Base-by-base conservation (phyloP, 2,888 invertebrate genomes). In the Synergus laeviventris region DNA sequence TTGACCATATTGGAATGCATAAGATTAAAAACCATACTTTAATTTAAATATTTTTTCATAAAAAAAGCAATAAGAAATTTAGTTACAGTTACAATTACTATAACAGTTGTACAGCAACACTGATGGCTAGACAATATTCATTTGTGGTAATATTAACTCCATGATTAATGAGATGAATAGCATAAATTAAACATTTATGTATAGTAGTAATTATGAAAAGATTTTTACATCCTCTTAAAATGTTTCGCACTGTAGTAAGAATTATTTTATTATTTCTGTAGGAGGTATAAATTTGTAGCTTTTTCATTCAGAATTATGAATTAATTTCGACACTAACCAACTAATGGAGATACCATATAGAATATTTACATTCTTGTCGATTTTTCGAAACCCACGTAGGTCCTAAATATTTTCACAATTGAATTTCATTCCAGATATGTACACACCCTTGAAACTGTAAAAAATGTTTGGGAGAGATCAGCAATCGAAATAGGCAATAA, bases 401-500 rank as follows among this genome's bases (percentile, higher is more conserved):
- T 24, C 64, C 56, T 56, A 64, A 38, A 11, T 42, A 45, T 62
- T 61, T 61, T 62, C 24, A 49, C 45, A 66, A 70, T 9, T 70
- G 70, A 49, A 70, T 49, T 49, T 75, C 66, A 66, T 75, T 80
- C 76, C 78, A 78, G 81, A 82, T 83, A 84, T 83, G 83, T 84
- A 83, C 82, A 84, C 70, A 77, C 78, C 81, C 76, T 80, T 79
- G 75, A 81, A 77, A 76, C 74, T 74, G 74, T 77, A 76, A 80
- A 83, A 81, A 80, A 81, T 81, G 81, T 82, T 75, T 75, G 78
- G 74, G 66, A 74, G 74, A 81, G 77, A 80, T 80, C 80, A 80
- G 74, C 75, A 78, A 80, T 80, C 78, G 60, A 80, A 78, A 77
- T 66, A 59, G 74, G 64, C 70, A 76, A 74, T 74, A 16, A 74